Conservation (phyloP, 2,888 invertebrate genomes). For the Calliphora vomitoria region DNA sequence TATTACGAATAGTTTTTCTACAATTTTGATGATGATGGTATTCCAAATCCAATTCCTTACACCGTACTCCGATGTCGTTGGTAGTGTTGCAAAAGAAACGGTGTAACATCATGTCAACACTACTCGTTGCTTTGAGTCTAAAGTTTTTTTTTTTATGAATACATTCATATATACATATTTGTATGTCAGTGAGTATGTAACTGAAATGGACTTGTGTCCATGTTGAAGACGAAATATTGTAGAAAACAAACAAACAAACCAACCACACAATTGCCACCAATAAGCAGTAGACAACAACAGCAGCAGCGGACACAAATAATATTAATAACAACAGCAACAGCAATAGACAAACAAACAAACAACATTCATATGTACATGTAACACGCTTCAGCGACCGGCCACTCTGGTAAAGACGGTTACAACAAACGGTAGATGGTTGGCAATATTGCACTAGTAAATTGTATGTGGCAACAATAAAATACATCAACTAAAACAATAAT, state of each 20-base stretch:
- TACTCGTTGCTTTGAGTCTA: conserved; percentile 57
- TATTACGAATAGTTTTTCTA: conserved; percentile 57
- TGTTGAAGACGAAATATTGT: conserved; percentile 59
- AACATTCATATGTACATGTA: conserved; percentile 61
- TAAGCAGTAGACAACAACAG: conserved; percentile 58
- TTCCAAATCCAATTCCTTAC: conserved; percentile 61
- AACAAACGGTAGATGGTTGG: conserved; percentile 68
- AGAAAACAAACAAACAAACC: conserved; percentile 67
- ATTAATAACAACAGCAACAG: conserved; percentile 51
- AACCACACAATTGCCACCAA: conserved; percentile 71
- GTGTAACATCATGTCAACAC: conserved; percentile 74
- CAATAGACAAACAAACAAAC: conserved; percentile 15
- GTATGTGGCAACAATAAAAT: conserved; percentile 70
- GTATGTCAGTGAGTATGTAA: conserved; percentile 32
- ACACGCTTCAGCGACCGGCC: conserved; percentile 69
- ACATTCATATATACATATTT: conserved; percentile 2
- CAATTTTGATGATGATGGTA: conserved; percentile 62
- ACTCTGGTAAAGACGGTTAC: conserved; percentile 50
- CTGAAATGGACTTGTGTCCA: conserved; percentile 71
- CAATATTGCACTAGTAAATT: conserved; percentile 72
- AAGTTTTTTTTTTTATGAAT: conserved; percentile 50
- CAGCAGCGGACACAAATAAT: conserved; percentile 69
- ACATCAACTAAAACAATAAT: conserved; percentile 62
- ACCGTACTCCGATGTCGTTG: conserved; percentile 49
- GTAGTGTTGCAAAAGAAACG: conserved; percentile 59